Percentiles rank a stretch among this genome's conserved stretches.
Evolutionary conservation across 2,888 invertebrate species (phyloP).

Genomic region (Cerceris ruficornis): DNA sequence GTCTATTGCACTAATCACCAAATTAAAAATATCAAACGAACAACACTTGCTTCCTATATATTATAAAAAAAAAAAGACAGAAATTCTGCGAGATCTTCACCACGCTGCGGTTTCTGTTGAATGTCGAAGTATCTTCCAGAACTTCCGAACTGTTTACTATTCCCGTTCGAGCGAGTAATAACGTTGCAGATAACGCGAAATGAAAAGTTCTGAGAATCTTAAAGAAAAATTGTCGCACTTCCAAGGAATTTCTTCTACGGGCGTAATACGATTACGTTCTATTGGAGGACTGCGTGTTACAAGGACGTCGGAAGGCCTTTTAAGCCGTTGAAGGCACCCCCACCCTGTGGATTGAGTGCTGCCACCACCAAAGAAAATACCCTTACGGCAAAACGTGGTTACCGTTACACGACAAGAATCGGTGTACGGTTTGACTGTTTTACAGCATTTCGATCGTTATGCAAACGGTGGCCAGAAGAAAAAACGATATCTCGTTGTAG

Average conservation of each 20-base stretch:
- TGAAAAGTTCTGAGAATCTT: neutral
- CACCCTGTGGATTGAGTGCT: conserved; percentile 61
- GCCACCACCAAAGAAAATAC: conserved; percentile 56
- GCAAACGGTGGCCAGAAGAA: conserved; percentile 27
- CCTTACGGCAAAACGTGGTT: conserved; percentile 54
- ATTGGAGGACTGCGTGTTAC: conserved; percentile 76
- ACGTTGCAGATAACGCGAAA: neutral
- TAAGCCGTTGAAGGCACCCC: conserved; percentile 73
- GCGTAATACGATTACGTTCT: conserved; percentile 57
- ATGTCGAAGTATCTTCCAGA: too few species aligned
- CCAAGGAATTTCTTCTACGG: conserved; percentile 25
- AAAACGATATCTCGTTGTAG: conserved; percentile 9
- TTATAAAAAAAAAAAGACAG: too few species aligned
- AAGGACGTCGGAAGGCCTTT: conserved; percentile 77
- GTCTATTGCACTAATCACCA: conserved; percentile 37
- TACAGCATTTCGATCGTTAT: conserved; percentile 56
- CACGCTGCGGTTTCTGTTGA: too few species aligned
- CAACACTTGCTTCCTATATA: too few species aligned
- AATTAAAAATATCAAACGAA: neutral
- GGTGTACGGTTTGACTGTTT: conserved; percentile 44
- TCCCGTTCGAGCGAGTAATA: neutral
- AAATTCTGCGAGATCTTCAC: too few species aligned
- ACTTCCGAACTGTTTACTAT: neutral
- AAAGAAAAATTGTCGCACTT: conserved; percentile 37
- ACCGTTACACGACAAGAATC: conserved; percentile 49